These are phyloP conservation scores for Brachionus sp. DNA, from an alignment of 1,140 invertebrate genomes.

Conservation along the genomic window DNA sequence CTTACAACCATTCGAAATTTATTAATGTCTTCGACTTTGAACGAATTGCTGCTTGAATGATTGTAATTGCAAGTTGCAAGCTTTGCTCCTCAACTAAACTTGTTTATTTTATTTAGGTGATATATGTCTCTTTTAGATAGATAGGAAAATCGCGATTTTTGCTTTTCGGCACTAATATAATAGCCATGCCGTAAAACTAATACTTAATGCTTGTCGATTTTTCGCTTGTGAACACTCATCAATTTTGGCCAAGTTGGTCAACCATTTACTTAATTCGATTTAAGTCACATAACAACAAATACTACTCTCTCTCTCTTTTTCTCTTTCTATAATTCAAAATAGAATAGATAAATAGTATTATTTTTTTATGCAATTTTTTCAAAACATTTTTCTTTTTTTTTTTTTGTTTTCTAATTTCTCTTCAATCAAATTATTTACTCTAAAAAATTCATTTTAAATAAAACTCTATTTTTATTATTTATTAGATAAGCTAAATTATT, in stretches of 20 bases:
- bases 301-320: background rate
- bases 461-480: no score
- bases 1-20: slow-evolving; percentile 40
- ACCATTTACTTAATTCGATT: slow-evolving; percentile 9
- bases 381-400: background rate
- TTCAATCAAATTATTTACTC: no score
- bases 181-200: slow-evolving; percentile 34
- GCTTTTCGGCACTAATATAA: slow-evolving; percentile 29
- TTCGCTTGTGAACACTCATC: background rate
- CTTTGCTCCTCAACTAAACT: background rate
- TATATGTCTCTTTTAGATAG: slow-evolving; percentile 32
- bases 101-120: slow-evolving; percentile 44
- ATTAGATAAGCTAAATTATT: no score
- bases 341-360: background rate
- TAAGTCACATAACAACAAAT: background rate
- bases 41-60: slow-evolving; percentile 42
- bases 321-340: background rate
- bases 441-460: no score
- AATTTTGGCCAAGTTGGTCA: slow-evolving; percentile 4
- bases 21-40: slow-evolving; percentile 25
- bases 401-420: background rate
- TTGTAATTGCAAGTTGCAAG: slow-evolving; percentile 32
- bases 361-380: background rate
- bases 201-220: slow-evolving; percentile 36
- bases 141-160: background rate